These are phyloP conservation scores for Monoplex corrugatus DNA, from an alignment of 2,888 invertebrate genomes.

Conservation along the genomic window DNA sequence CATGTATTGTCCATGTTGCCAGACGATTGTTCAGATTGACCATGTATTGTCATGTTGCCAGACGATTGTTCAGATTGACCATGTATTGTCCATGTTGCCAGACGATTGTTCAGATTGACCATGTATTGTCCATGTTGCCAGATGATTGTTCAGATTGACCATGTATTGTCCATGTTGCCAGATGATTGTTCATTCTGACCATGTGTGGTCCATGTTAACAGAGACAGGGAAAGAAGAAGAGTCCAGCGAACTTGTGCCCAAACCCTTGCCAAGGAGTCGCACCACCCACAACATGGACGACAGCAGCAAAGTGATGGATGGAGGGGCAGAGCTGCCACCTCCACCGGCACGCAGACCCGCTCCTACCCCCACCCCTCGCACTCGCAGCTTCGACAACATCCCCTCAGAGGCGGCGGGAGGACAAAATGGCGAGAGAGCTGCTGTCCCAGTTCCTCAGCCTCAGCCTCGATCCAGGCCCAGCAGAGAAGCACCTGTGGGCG, in stretches of 20 bases:
- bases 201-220: too few species aligned
- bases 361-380: slow-evolving; percentile 57
- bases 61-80: too few species aligned
- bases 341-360: neutral
- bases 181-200: too few species aligned
- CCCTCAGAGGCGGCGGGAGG: slow-evolving; percentile 15
- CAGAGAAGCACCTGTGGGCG: slow-evolving; percentile 53
- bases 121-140: too few species aligned
- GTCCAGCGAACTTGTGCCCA: slow-evolving; percentile 55
- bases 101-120: too few species aligned
- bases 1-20: too few species aligned
- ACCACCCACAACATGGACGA: slow-evolving; percentile 65
- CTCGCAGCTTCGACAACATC: slow-evolving; percentile 65
- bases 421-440: neutral
- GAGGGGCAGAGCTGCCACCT: neutral
- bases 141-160: too few species aligned
- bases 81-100: too few species aligned
- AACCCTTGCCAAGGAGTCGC: slow-evolving; percentile 66
- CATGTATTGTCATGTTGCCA: too few species aligned
- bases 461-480: slow-evolving; percentile 49
- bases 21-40: too few species aligned
- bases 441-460: slow-evolving; percentile 45
- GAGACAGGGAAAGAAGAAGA: slow-evolving; percentile 18
- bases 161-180: too few species aligned
- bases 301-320: slow-evolving; percentile 39